Evolutionary conservation across 2,797 vertebrate genomes (phyloP).

Genomic region (Mormyrops boulengeri): DNA sequence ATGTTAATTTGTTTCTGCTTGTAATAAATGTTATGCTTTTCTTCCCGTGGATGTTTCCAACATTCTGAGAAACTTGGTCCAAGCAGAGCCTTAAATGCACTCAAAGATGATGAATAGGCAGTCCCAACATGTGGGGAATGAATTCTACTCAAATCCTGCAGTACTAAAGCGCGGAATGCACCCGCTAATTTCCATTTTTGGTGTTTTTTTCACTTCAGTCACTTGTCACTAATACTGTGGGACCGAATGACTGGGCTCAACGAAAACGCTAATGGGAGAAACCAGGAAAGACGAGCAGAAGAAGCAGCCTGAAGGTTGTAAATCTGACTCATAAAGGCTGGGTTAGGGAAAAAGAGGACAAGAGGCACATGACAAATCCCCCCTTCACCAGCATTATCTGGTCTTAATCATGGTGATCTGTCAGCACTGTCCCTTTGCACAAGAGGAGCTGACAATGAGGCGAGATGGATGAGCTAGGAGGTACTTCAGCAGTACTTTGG

Average conservation of each 20-base stretch:
- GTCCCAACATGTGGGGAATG: neutral
- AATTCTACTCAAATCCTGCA: neutral
- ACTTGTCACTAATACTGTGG: neutral
- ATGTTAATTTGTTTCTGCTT: neutral
- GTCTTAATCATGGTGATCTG: slow-evolving; percentile 10
- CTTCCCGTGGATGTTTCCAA: neutral
- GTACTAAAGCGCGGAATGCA: neutral
- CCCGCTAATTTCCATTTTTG: neutral
- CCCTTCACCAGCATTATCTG: neutral
- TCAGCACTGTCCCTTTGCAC: neutral
- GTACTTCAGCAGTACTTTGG: slow-evolving; percentile 33
- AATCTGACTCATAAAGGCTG: neutral
- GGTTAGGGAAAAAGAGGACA: neutral
- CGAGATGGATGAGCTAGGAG: slow-evolving; percentile 37
- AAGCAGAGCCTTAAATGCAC: neutral
- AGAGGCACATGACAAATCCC: neutral
- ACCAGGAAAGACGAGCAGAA: neutral
- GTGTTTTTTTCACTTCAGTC: neutral
- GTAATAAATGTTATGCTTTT: neutral
- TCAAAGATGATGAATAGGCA: neutral
- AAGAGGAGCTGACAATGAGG: neutral
- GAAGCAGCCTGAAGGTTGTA: neutral
- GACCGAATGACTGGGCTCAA: neutral
- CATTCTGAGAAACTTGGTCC: neutral
- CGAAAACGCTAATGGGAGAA: neutral